These are phyloP conservation scores for Silurus glanis DNA, from an alignment of 2,113 vertebrate species.

Conservation along the genomic window DNA sequence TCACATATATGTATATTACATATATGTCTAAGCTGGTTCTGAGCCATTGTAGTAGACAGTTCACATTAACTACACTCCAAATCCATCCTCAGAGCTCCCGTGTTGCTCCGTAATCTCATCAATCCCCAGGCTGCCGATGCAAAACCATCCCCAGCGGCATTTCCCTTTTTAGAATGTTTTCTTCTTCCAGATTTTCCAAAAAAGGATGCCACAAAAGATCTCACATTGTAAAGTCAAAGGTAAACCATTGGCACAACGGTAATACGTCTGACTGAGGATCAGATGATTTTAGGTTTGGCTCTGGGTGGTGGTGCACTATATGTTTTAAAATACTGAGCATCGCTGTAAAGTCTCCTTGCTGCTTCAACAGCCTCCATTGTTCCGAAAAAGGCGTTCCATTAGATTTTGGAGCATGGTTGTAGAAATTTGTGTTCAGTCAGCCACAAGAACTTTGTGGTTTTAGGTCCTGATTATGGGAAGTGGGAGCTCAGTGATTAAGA, in stretches of 20 bases:
- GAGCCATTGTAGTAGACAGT: no score
- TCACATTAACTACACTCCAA: no score
- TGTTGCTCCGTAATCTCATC: no score
- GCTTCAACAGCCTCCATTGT: not conserved
- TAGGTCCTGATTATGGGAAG: not conserved
- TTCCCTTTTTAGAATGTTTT: no score
- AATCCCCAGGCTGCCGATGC: no score
- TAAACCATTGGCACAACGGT: not conserved
- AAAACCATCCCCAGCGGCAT: no score
- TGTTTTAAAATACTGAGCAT: not conserved
- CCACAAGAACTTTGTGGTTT: not conserved
- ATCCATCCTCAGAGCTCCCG: no score
- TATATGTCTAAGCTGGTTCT: no score
- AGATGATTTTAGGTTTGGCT: not conserved
- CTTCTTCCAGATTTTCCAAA: not conserved
- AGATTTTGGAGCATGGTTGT: not conserved
- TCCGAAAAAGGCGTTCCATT: not conserved
- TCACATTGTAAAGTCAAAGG: not conserved
- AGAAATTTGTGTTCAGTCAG: not conserved
- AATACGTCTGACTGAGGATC: not conserved
- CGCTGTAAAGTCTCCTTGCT: not conserved
- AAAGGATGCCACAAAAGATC: not conserved
- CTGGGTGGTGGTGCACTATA: not conserved
- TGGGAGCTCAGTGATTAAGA: no score
- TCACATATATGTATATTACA: no score